These are phyloP conservation scores for Escarpia spicata DNA, from an alignment of 2,888 invertebrate species.

Conservation along the genomic window DNA sequence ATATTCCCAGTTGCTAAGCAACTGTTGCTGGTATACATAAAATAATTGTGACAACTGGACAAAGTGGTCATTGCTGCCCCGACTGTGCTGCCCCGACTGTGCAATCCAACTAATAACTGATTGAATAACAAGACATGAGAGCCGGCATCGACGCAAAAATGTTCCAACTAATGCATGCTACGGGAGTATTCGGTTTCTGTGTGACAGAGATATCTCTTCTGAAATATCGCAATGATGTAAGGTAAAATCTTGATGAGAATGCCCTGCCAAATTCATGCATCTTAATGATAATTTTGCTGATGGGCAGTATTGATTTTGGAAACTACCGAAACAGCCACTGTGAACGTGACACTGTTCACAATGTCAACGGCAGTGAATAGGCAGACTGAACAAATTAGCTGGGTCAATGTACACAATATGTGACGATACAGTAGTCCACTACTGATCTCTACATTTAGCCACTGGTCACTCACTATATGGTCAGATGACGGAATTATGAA, in stretches of 20 bases:
- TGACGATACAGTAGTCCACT: background rate
- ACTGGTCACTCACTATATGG: background rate
- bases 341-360: background rate
- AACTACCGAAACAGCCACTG: background rate
- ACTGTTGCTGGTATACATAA: background rate
- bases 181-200: background rate
- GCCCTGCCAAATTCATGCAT: background rate
- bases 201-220: background rate
- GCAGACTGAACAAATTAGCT: background rate
- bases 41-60: background rate
- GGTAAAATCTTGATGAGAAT: background rate
- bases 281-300: background rate
- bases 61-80: background rate
- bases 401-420: background rate
- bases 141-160: background rate
- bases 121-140: background rate
- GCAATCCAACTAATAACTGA: background rate
- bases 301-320: conserved; percentile 16
- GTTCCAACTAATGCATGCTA: background rate
- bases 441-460: background rate
- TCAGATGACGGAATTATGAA: background rate
- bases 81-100: no score
- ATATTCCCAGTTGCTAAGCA: background rate
- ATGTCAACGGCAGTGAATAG: background rate
- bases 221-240: background rate